Base-by-base conservation (phyloP, 2,797 vertebrate species). In the Tadarida brasiliensis region DNA sequence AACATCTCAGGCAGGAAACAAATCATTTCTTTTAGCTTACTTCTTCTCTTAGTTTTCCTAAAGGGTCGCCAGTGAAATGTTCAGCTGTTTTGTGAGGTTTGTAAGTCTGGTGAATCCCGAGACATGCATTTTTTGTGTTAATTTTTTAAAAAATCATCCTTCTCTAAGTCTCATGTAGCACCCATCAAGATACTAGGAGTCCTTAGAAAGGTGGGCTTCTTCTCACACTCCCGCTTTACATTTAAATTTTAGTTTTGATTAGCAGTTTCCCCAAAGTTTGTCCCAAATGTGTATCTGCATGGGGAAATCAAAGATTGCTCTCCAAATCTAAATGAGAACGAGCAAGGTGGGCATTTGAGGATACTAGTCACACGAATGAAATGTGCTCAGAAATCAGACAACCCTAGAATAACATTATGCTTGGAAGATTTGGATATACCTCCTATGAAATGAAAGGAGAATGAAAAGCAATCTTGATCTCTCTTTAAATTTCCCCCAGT, bases 311-410 rank as follows among this genome's bases (percentile, higher is more conserved):
- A 95, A 90, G 59, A 88, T 49, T 68, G 77, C 7, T 92, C 63
- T 68, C 85, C 39, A 68, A 59, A 94, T 96, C 61, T 63, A 83
- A 90, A 97, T 76, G 74, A 92, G 76, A 70, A 44, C n/a, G 76
- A 65, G 67, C 77, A 30, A 49, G 24, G 26, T 77, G 61, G 76
- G 61, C 57, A 81, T 49, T 51, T 49, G 68, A 82, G 35, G 71
- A 59, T 93, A 30, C 44, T 39, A 70, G 33, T 81, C 33, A 87
- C 78, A 90, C 5, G 86, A 88, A 61, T 73, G 56, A 63, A 86
- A 87, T 19, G 30, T 95, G 44, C 49, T 88, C 24, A 78, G 83
- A 83, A 76, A 33, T 68, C 59, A 83, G 65, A 71, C 26, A 70
- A 70, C 24, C 47, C 47, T 35, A 59, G 76, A 61, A 77, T 54